Conservation (phyloP, 1,140 invertebrate species). For the Trinorchestia longiramus region DNA sequence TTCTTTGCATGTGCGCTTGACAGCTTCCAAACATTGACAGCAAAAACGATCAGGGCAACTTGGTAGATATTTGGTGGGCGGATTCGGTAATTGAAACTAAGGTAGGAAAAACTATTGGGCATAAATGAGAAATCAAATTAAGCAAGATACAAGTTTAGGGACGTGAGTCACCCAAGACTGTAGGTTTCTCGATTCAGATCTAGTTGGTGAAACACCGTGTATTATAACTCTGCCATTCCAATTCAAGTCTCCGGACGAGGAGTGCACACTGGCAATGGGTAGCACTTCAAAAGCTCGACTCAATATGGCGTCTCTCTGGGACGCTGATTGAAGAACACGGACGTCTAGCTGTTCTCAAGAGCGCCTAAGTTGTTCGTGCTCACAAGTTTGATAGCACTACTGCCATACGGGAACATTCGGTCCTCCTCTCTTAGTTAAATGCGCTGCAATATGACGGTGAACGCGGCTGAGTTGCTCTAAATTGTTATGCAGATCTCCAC, state of each 20-base stretch:
- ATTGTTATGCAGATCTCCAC: background rate
- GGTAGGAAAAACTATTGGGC: background rate
- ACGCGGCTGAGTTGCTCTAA: background rate
- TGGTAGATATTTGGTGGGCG: background rate
- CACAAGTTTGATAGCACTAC: background rate
- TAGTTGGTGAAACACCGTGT: background rate
- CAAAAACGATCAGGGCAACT: background rate
- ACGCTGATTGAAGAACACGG: conserved; percentile 6
- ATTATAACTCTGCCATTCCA: background rate
- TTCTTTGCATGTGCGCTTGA: background rate
- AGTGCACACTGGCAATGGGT: background rate
- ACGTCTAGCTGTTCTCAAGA: conserved; percentile 6
- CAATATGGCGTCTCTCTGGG: conserved; percentile 5
- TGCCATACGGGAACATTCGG: background rate
- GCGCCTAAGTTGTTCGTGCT: background rate
- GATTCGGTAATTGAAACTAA: background rate
- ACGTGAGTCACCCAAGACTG: background rate
- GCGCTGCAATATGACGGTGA: background rate
- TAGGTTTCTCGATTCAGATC: background rate
- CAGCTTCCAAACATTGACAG: background rate
- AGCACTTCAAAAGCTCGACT: background rate
- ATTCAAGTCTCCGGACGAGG: background rate
- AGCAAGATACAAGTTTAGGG: background rate
- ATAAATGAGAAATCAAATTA: background rate
- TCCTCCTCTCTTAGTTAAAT: background rate